Percentiles rank a stretch among this genome's conserved stretches.
phyloP scores from a whole-genome alignment of 2,797 vertebrate species.

The Martes flavigula region DNA sequence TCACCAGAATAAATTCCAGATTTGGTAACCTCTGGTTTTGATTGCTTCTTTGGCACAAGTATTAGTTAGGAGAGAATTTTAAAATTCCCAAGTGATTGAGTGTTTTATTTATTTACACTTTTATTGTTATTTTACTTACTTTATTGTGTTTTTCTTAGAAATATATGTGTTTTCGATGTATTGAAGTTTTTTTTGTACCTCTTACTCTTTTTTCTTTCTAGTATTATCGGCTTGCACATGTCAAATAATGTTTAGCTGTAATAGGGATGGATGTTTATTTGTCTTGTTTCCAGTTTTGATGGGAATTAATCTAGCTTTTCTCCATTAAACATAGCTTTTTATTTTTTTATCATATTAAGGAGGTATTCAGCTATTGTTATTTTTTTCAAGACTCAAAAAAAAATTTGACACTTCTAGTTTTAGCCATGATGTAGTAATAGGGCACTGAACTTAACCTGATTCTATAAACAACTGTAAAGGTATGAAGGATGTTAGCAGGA shows the following conservation, averaged over 20 bases:
- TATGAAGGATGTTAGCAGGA: not conserved
- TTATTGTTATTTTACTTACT: not conserved
- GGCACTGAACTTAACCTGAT: not conserved
- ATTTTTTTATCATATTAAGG: not conserved
- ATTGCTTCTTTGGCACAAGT: not conserved
- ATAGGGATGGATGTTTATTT: not conserved
- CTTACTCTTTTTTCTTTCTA: not conserved
- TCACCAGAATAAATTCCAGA: not conserved
- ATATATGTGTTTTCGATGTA: not conserved
- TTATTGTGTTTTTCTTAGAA: constrained; percentile 34
- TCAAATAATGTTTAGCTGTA: not conserved
- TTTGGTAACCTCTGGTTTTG: constrained; percentile 27
- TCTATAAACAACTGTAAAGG: not conserved
- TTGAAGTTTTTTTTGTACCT: not conserved
- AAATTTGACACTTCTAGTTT: not conserved
- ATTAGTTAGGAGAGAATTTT: not conserved
- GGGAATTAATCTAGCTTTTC: not conserved
- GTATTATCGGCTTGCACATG: not conserved
- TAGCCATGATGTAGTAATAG: not conserved
- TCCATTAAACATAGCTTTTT: not conserved
- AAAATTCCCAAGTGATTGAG: not conserved
- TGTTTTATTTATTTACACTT: constrained; percentile 11
- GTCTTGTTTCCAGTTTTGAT: not conserved
- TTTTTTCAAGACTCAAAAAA: not conserved
- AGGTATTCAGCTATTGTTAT: not conserved